These are phyloP conservation scores for Brotula barbata DNA, from an alignment of 2,797 vertebrate genomes.

Conservation along the genomic window DNA sequence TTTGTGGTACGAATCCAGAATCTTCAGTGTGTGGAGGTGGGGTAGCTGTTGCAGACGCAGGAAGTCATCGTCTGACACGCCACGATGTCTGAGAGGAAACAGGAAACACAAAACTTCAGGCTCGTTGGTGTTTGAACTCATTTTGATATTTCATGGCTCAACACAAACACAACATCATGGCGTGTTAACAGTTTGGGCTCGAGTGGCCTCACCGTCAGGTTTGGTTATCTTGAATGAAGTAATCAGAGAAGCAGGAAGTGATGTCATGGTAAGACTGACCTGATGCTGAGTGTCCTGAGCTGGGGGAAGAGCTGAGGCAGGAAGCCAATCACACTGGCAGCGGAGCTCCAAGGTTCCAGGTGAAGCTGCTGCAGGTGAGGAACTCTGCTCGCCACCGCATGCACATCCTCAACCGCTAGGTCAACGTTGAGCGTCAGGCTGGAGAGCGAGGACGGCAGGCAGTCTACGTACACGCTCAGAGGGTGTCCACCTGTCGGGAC, in stretches of 20 bases:
- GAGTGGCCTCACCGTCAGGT: no score
- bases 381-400: neutral
- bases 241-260: no score
- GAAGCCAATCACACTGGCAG: neutral
- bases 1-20: slow-evolving; percentile 53
- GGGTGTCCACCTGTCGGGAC: neutral
- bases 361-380: slow-evolving; percentile 10
- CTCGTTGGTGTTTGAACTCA: no score
- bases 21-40: slow-evolving; percentile 31
- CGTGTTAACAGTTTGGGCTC: no score
- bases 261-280: neutral
- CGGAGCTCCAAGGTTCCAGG: slow-evolving; percentile 9
- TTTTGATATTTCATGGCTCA: no score
- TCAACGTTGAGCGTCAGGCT: slow-evolving; percentile 5
- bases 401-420: slow-evolving; percentile 3
- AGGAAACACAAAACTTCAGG: neutral
- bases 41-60: slow-evolving; percentile 39
- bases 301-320: slow-evolving; percentile 4
- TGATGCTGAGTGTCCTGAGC: slow-evolving; percentile 4
- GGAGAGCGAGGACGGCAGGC: neutral
- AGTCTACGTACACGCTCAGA: slow-evolving; percentile 4
- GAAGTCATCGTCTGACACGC: slow-evolving; percentile 46
- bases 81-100: slow-evolving; percentile 44
- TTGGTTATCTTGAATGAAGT: no score
- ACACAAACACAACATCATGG: no score